Conservation (phyloP, 2,888 invertebrate species). For the Lepeophtheirus nordmannii region DNA sequence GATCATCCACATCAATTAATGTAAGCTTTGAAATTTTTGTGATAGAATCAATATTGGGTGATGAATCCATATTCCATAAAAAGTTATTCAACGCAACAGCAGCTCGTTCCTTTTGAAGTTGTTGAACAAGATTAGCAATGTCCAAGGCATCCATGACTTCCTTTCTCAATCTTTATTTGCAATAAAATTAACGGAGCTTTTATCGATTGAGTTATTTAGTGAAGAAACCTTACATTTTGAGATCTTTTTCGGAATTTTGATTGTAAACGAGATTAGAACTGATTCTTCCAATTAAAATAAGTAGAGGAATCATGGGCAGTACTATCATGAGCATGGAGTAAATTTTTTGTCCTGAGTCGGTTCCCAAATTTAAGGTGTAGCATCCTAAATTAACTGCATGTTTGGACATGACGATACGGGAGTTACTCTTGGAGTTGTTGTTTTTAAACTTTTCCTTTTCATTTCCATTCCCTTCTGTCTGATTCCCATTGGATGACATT, state of each 20-base stretch:
- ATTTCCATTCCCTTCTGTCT: background rate
- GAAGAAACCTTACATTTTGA: background rate
- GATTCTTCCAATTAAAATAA: conserved; percentile 12
- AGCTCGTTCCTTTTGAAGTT: conserved; percentile 13
- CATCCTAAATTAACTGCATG: conserved; percentile 7
- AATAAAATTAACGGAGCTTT: background rate
- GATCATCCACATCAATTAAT: conserved; percentile 10
- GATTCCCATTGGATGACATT: too few relatives aligned
- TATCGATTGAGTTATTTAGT: too few relatives aligned
- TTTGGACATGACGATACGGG: conserved; percentile 8
- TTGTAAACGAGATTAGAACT: background rate
- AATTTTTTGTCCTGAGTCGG: conserved; percentile 2
- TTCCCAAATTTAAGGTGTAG: conserved; percentile 12
- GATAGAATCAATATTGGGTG: conserved; percentile 3
- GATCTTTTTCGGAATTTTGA: conserved; percentile 11
- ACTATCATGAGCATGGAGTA: conserved; percentile 8
- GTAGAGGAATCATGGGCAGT: conserved; percentile 6
- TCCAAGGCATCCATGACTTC: conserved; percentile 12
- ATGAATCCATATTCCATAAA: conserved; percentile 9
- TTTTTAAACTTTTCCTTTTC: conserved; percentile 4
- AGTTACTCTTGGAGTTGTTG: background rate
- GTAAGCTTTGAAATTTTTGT: background rate
- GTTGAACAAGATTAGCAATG: conserved; percentile 6
- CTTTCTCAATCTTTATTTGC: background rate
- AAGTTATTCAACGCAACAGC: conserved; percentile 6